Evolutionary conservation across 2,888 invertebrate species (phyloP), one percentile per base, ranked within the genome.

Genomic region (Agrotis clavis): DNA sequence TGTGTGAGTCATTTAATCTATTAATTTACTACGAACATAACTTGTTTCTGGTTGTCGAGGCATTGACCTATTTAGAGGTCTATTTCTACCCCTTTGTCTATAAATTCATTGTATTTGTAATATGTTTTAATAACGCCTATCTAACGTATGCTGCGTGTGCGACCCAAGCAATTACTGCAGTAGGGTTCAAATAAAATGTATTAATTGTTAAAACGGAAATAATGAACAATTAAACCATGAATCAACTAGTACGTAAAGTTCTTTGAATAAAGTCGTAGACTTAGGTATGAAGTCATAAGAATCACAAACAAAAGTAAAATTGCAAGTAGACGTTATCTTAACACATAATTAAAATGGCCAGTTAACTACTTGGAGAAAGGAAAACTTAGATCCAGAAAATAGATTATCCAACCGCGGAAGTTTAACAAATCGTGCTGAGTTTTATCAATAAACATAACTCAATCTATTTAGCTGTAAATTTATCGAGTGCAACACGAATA

Each of bases 1-100:
- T 61, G 73, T 78, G 81, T 94, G 94, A 94, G 84, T 94, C 93
- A 94, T 83, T 83, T 78, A 83, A 83, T 89, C 87, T 91, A 92
- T 91, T 92, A 90, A 90, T 92, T 92, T 90, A 84, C 80, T 83
- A 82, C 77, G 74, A 86, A 81, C 87, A 88, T 83, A 84, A 86
- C 87, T 84, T 81, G 87, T 89, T 87, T 89, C 88, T 90, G 87
- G 87, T 87, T 84, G 83, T 85, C 83, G 85, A 88, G 90, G 88
- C 88, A 88, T 91, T 94, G 94, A 92, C 94, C 94, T 87, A 94
- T 92, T 88, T 91, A 83, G 30, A 73, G 47, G 59, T 63, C 63
- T 63, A 70, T 78, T 74, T 71, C 77, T 85, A 83, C 81, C 85
- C 81, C 84, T 25, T 87, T 78, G 85, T 82, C 84, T 79, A 59